Percentiles rank a stretch among this genome's conserved stretches.
Conservation (phyloP, 2,113 vertebrate species). For the Sinocyclocheilus grahami region DNA sequence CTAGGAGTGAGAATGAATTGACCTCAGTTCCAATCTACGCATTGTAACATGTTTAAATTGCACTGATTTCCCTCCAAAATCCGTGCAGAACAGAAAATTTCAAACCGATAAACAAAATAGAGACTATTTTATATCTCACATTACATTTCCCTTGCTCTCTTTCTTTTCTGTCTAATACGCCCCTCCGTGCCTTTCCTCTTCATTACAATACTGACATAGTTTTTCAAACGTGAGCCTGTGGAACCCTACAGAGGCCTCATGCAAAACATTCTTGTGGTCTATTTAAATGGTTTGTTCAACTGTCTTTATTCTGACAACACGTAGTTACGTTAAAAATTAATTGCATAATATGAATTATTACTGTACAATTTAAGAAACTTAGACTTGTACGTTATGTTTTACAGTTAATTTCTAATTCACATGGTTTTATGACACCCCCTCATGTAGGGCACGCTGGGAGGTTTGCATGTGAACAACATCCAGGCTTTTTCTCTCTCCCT, state of each 20-base stretch:
- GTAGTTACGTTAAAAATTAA: background rate
- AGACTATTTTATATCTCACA: background rate
- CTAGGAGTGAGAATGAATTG: no score
- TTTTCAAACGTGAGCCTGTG: background rate
- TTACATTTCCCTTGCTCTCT: background rate
- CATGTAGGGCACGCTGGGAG: background rate
- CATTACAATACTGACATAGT: constrained; percentile 21
- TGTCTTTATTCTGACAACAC: background rate
- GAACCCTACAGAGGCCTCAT: background rate
- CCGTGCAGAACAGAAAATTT: background rate
- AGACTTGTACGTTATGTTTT: background rate
- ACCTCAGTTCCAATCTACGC: no score
- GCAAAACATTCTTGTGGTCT: background rate
- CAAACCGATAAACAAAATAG: background rate
- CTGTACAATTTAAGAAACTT: background rate
- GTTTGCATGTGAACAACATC: constrained; percentile 21
- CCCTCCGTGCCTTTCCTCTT: constrained; percentile 13
- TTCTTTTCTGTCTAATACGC: background rate
- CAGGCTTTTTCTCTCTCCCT: constrained; percentile 30
- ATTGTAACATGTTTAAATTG: background rate
- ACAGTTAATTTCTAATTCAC: background rate
- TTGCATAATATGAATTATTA: background rate
- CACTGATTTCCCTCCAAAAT: background rate
- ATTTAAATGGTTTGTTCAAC: background rate
- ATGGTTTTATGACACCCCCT: background rate